Conservation (phyloP, 37 sponge, comb jelly and placozoan genomes). For the Hexactinellida sp. region DNA sequence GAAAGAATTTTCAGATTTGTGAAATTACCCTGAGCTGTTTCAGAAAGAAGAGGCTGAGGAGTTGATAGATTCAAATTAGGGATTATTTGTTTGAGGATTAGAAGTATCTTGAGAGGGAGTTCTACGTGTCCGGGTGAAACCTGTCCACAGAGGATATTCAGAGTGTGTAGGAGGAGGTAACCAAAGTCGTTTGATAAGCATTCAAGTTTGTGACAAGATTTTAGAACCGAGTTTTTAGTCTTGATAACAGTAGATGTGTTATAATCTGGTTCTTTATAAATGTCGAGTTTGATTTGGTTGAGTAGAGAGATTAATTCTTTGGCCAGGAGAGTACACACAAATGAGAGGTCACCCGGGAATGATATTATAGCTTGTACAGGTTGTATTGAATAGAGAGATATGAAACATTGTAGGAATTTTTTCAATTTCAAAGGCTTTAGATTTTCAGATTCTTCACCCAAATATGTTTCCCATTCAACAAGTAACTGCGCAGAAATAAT, state of each 20-base stretch:
- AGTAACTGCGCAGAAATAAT: not conserved
- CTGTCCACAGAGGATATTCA: constrained; percentile 8
- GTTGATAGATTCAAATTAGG: not conserved
- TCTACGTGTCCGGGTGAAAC: not conserved
- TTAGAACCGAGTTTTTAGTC: not conserved
- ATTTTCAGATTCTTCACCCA: not conserved
- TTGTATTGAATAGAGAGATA: constrained; percentile 6
- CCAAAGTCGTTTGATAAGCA: constrained; percentile 4
- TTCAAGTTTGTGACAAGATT: not conserved
- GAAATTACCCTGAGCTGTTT: not conserved
- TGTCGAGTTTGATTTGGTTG: constrained; percentile 8
- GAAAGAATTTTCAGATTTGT: not conserved
- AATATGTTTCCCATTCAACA: not conserved
- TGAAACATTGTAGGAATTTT: not conserved
- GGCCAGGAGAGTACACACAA: not conserved
- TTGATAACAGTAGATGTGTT: not conserved
- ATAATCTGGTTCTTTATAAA: not conserved
- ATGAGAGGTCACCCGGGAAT: not conserved
- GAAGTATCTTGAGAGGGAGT: constrained; percentile 11
- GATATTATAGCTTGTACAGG: not conserved
- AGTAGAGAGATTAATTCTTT: not conserved
- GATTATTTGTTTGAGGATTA: constrained; percentile 2
- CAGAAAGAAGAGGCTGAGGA: not conserved
- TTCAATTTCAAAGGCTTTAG: not conserved
- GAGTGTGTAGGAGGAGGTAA: not conserved